Conservation (phyloP, 2,113 vertebrate species). For the Sylvicapra grimmia region DNA sequence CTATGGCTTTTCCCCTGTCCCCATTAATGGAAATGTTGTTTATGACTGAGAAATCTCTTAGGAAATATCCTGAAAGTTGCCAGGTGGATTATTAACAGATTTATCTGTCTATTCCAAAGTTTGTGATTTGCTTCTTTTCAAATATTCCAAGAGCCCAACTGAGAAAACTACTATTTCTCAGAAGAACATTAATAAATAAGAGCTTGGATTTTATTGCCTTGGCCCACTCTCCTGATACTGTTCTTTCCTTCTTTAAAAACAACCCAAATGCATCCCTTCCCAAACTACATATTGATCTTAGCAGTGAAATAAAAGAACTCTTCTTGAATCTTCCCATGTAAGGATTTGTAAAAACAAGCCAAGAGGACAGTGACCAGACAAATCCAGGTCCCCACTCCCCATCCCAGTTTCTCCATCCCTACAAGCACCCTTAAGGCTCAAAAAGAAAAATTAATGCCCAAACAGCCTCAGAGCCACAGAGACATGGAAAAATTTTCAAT, state of each 20-base stretch:
- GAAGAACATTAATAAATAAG: background rate
- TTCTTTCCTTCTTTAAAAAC: conserved; percentile 15
- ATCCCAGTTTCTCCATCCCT: conserved; percentile 3
- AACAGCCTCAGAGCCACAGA: conserved; percentile 18
- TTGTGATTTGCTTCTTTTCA: conserved; percentile 32
- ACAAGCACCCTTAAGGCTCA: conserved; percentile 37
- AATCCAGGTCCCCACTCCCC: background rate
- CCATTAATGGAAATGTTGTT: background rate
- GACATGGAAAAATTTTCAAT: conserved; percentile 10
- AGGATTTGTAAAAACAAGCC: background rate
- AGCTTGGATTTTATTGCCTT: conserved; percentile 42
- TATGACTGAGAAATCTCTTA: background rate
- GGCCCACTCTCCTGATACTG: background rate
- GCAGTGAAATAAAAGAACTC: conserved; percentile 29
- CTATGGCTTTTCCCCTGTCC: conserved; percentile 3
- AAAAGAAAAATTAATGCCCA: conserved; percentile 58
- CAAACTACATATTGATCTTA: background rate
- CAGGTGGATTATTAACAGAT: background rate
- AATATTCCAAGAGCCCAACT: conserved; percentile 5
- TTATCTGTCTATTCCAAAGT: background rate
- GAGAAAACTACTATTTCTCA: background rate
- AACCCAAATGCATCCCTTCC: background rate
- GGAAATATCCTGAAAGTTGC: conserved; percentile 11
- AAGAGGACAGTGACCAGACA: background rate
- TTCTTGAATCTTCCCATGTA: background rate